A percentile compares a stretch with the other conserved stretches of the same genome.
phyloP scores from a whole-genome alignment of 1,140 invertebrate genomes.

The Procambarus virginalis region DNA sequence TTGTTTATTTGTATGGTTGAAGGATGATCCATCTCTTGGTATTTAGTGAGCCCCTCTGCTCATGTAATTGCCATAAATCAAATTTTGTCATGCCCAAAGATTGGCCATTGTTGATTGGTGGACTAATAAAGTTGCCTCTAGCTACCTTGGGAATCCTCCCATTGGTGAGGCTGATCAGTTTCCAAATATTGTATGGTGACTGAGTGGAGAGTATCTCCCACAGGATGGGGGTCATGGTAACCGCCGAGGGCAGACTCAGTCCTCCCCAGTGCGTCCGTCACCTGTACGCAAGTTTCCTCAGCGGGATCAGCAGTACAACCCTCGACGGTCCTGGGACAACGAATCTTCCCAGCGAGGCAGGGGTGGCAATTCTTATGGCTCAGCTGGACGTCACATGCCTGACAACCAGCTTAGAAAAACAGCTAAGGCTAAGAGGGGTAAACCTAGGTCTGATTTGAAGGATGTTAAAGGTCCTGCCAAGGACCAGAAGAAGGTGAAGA shows the following conservation, averaged over 20 bases:
- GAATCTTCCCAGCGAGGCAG: conserved; percentile 19
- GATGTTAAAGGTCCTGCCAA: conserved; percentile 16
- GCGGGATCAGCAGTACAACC: conserved; percentile 25
- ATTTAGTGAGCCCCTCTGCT: not conserved
- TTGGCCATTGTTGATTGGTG: not conserved
- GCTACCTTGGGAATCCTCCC: not conserved
- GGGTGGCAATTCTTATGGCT: conserved; percentile 17
- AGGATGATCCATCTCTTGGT: not conserved
- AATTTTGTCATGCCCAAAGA: not conserved
- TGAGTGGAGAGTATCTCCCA: conserved; percentile 56
- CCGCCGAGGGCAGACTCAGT: conserved; percentile 24
- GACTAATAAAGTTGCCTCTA: not conserved
- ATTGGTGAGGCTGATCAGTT: not conserved
- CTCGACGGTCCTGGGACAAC: conserved; percentile 29
- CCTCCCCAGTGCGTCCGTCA: conserved; percentile 36
- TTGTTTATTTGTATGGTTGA: not conserved
- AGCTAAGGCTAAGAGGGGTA: conserved; percentile 11
- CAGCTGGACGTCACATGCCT: conserved; percentile 9
- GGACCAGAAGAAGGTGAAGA: conserved; percentile 10
- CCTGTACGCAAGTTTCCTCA: conserved; percentile 45
- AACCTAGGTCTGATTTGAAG: not conserved
- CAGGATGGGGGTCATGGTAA: conserved; percentile 46
- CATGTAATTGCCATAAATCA: not conserved
- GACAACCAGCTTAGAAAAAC: conserved; percentile 22
- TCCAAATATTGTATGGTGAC: conserved; percentile 11